Evolutionary conservation across 2,888 invertebrate species (phyloP).

Genomic region (Pterostichus madidus): DNA sequence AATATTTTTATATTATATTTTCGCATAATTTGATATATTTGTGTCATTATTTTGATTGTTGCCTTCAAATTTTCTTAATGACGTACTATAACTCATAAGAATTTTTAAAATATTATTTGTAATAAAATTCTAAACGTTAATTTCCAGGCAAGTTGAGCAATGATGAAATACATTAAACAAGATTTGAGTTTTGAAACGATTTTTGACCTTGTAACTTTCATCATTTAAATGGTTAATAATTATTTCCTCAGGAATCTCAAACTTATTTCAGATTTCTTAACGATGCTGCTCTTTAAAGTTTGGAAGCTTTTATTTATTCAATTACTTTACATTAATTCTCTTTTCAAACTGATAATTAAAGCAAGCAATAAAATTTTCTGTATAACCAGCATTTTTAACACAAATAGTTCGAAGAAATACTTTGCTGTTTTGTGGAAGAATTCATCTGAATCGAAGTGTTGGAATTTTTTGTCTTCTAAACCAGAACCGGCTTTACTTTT

Average conservation of each 20-base stretch:
- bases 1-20: too few relatives aligned
- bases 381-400: too few relatives aligned
- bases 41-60: too few relatives aligned
- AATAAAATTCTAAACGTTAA: constrained; percentile 7
- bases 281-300: constrained; percentile 20
- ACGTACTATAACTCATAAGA: not conserved
- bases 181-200: constrained; percentile 38
- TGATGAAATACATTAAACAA: constrained; percentile 20
- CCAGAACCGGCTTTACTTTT: too few relatives aligned
- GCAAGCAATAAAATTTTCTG: too few relatives aligned
- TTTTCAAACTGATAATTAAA: too few relatives aligned
- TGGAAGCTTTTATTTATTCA: constrained; percentile 8
- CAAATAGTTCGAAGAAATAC: too few relatives aligned
- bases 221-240: constrained; percentile 35
- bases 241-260: constrained; percentile 8
- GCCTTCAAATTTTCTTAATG: too few relatives aligned
- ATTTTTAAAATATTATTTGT: constrained; percentile 19
- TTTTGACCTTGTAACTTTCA: constrained; percentile 34
- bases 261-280: constrained; percentile 34
- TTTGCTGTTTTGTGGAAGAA: too few relatives aligned
- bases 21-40: too few relatives aligned
- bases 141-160: constrained; percentile 19
- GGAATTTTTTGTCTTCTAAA: too few relatives aligned
- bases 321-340: not conserved
- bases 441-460: too few relatives aligned